These are phyloP conservation scores for Trachelus iudaicus DNA, from an alignment of 2,888 invertebrate species.

Conservation along the genomic window DNA sequence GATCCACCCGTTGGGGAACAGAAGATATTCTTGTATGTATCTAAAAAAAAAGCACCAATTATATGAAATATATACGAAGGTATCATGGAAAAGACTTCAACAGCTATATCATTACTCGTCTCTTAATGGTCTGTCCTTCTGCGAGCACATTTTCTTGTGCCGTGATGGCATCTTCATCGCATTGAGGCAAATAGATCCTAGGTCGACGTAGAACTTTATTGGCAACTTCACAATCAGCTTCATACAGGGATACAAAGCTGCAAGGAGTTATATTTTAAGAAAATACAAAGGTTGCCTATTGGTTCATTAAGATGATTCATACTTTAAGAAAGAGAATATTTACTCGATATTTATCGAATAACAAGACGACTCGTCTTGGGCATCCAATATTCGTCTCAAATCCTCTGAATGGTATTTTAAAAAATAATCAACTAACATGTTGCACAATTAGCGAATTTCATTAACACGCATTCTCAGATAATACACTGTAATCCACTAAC, in stretches of 20 bases:
- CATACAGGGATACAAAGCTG: slow-evolving; percentile 79
- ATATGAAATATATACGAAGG: not conserved
- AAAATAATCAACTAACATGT: slow-evolving; percentile 69
- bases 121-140: slow-evolving; percentile 66
- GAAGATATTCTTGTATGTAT: slow-evolving; percentile 48
- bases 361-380: slow-evolving; percentile 71
- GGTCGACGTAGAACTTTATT: slow-evolving; percentile 76
- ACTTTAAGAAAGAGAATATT: slow-evolving; percentile 48
- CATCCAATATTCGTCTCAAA: slow-evolving; percentile 72
- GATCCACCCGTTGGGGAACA: slow-evolving; percentile 72
- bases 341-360: slow-evolving; percentile 79
- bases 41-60: not conserved
- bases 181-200: slow-evolving; percentile 71
- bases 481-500: not conserved
- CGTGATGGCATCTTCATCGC: slow-evolving; percentile 73
- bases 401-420: slow-evolving; percentile 72
- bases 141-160: slow-evolving; percentile 72
- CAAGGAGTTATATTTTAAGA: slow-evolving; percentile 43
- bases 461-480: not conserved
- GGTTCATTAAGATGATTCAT: not conserved
- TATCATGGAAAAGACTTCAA: slow-evolving; percentile 3
- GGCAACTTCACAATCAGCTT: slow-evolving; percentile 75
- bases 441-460: not conserved
- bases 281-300: not conserved
- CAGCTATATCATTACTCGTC: slow-evolving; percentile 67